These are phyloP conservation scores for Cantharis lateralis DNA, from an alignment of 2,888 invertebrate species.

Conservation along the genomic window DNA sequence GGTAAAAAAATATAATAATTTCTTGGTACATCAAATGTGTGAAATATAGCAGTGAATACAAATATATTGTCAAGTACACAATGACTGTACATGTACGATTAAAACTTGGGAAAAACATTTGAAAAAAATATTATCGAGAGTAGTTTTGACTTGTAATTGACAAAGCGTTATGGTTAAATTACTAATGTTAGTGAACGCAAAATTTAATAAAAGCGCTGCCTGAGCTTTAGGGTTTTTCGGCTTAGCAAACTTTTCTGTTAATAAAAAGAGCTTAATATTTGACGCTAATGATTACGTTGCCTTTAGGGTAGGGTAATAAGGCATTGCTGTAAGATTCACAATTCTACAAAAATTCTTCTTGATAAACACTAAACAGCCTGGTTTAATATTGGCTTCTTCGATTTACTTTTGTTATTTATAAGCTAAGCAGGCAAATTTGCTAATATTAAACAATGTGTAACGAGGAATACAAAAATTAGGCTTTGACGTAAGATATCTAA, in stretches of 20 bases:
- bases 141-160: conserved; percentile 6
- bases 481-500: neutral
- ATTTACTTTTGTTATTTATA: neutral
- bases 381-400: neutral
- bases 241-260: conserved; percentile 43
- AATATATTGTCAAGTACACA: too few species aligned
- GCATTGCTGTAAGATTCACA: neutral
- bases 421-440: neutral
- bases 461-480: too few species aligned
- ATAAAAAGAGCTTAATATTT: conserved; percentile 46
- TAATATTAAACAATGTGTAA: neutral
- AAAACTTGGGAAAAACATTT: neutral
- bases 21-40: neutral
- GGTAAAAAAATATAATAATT: neutral
- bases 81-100: too few species aligned
- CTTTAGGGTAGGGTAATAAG: neutral
- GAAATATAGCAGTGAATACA: neutral
- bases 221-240: conserved; percentile 34
- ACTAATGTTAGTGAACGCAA: conserved; percentile 43
- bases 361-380: neutral
- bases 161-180: conserved; percentile 40
- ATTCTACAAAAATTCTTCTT: neutral
- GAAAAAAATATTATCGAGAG: neutral
- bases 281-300: conserved; percentile 44
- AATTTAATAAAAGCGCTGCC: conserved; percentile 43